These are phyloP conservation scores for Valencia hispanica DNA, from an alignment of 2,797 vertebrate genomes.

Conservation along the genomic window DNA sequence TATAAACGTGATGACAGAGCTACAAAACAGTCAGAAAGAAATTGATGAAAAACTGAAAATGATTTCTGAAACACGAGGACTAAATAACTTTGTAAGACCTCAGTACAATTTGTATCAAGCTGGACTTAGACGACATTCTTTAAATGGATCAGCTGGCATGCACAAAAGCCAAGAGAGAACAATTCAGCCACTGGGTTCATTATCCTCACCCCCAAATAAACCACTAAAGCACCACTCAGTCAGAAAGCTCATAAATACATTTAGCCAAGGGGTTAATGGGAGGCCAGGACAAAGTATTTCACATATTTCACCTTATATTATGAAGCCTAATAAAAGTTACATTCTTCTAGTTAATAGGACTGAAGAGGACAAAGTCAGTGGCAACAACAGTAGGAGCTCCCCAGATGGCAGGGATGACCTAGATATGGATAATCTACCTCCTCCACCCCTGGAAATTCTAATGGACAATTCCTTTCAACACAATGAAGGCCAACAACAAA, in stretches of 20 bases:
- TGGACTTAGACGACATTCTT: constrained; percentile 68
- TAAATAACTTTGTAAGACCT: constrained; percentile 19
- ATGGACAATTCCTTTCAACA: constrained; percentile 84
- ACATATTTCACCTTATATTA: constrained; percentile 75
- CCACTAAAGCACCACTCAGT: constrained; percentile 81
- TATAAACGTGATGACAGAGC: constrained; percentile 75
- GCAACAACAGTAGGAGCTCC: constrained; percentile 76
- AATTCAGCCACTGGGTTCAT: constrained; percentile 24
- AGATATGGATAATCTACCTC: constrained; percentile 86
- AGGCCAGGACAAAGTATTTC: constrained; percentile 63
- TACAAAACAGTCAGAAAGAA: constrained; percentile 80
- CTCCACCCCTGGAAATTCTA: constrained; percentile 91
- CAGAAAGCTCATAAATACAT: constrained; percentile 89
- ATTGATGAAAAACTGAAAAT: constrained; percentile 76
- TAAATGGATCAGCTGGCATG: constrained; percentile 39
- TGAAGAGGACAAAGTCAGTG: constrained; percentile 58
- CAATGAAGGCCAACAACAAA: constrained; percentile 31
- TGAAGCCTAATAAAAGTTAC: constrained; percentile 77
- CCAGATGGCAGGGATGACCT: constrained; percentile 63
- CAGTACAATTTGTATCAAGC: constrained; percentile 41
- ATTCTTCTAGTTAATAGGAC: constrained; percentile 58
- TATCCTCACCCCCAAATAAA: constrained; percentile 39
- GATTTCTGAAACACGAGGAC: constrained; percentile 51
- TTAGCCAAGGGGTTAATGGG: constrained; percentile 80
- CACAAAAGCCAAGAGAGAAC: constrained; percentile 49